Base-by-base conservation (phyloP, 2,797 vertebrate species). In the Xenops minutus region DNA sequence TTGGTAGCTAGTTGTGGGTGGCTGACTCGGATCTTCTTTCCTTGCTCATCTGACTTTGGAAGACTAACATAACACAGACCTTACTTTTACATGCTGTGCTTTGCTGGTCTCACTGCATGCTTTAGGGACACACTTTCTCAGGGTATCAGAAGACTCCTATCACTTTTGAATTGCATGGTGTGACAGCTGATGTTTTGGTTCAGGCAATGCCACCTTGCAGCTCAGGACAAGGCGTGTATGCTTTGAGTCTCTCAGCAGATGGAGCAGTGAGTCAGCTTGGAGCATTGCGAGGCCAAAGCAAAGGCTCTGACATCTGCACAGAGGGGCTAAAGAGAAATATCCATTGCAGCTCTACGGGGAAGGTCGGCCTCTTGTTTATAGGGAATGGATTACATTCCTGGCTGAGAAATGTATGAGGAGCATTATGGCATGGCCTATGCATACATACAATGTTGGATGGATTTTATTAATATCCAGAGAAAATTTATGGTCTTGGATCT, bases 211-310 rank as follows among this genome's bases (percentile, higher is more conserved):
- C 10, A 1, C 29, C 24, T 15, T 41, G 32, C 83, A 78, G 58
- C 43, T 12, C 36, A 8, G 69, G 61, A 34, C 30, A 27, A 22
- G 39, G 26, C 0, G 16, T 1, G 3, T 46, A 30, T 75, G 68
- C 66, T 12, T 46, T 48, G 18, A 9, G 2, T 81, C 79, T 61
- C 68, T 64, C 93, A 78, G 94, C 93, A 96, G 94, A 11, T 93
- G 96, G 95, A 95, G 92, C 82, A 64, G 10, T 85, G 87, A 88
- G 85, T 43, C 96, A 92, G 73, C 62, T 36, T 75, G 61, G 80
- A 62, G 44, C 14, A 0, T 9, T 76, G 61, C 10, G 10, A 59
- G 44, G 41, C 21, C 21, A n/a, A 56, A 81, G 62, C 14, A 30
- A 68, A 68, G 63, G 46, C 51, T 71, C 55, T 19, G 10, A 11